Evolutionary conservation across 2,797 vertebrate genomes (phyloP), one percentile per base, ranked within the genome.

Genomic region (Pogonophryne albipinna): DNA sequence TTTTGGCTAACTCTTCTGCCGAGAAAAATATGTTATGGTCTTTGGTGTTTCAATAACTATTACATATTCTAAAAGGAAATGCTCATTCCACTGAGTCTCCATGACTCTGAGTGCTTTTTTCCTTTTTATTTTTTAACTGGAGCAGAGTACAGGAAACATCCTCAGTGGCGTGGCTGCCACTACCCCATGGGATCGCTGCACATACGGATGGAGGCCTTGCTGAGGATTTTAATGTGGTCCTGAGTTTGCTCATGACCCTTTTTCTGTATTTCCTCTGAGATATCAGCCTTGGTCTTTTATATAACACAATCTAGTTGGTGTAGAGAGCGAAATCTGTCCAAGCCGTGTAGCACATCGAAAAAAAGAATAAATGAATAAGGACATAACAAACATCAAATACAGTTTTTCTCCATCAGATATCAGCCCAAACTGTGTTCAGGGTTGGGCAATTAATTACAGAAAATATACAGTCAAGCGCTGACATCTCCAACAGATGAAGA

Each of bases 131-230:
- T 76, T 76, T 74, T 76, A 83, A 76, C 53, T 13, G 2, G 53
- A 71, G 73, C 80, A 34, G 68, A 71, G 76, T 19, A 70, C 71
- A 71, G 84, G 73, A 77, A 75, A 31, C 55, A 23, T 81, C 73
- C 75, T 83, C 38, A 14, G 76, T 41, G 81, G 55, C 10, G 0
- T 41, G 20, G 69, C 79, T 44, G 74, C 75, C 64, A 67, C 59
- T 0, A 23, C 41, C 78, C 66, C 66, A 20, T 42, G 78, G 65
- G 88, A 71, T 49, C 55, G 11, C 47, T 17, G 66, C 0, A 3
- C 78, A 68, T 65, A 78, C 4, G 65, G 74, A 82, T 45, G 50
- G 65, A 80, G 74, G 71, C 75, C 20, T 74, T 42, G 44, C 51
- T 4, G 20, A 68, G 42, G 56, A 61, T 77, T 74, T 63, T 74